phyloP scores from a whole-genome alignment of 2,888 invertebrate genomes.

The Clusia tigrina region DNA sequence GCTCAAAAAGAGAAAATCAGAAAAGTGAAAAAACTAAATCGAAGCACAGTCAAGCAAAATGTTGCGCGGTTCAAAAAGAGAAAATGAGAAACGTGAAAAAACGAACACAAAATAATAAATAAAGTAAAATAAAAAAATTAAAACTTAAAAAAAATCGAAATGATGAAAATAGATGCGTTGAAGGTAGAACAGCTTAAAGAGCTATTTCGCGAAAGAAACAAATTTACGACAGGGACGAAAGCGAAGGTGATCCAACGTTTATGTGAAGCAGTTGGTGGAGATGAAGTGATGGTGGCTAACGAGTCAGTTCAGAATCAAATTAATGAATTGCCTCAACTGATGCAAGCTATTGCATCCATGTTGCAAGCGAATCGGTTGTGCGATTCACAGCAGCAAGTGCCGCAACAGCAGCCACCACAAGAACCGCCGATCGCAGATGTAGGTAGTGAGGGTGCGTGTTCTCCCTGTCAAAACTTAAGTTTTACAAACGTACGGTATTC shows the following conservation, averaged over 20 bases:
- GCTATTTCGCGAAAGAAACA: no score
- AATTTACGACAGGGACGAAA: constrained; percentile 10
- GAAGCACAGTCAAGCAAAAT: no score
- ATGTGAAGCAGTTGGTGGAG: background rate
- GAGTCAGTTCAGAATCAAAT: constrained; percentile 17
- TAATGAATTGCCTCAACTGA: constrained; percentile 12
- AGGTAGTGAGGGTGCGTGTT: constrained; percentile 7
- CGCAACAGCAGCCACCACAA: background rate
- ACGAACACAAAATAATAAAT: no score
- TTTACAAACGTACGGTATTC: constrained; percentile 13
- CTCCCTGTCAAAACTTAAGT: constrained; percentile 13
- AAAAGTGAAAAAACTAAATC: no score
- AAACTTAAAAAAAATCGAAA: no score
- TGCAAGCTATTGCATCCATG: constrained; percentile 11
- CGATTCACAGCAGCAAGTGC: background rate
- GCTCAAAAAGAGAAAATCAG: no score
- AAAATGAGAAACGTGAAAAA: no score
- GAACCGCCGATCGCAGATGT: background rate
- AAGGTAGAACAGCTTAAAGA: no score
- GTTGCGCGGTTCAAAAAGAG: no score
- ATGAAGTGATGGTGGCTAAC: constrained; percentile 8
- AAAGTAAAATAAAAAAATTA: no score
- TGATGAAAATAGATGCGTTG: no score
- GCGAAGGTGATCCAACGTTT: constrained; percentile 15
- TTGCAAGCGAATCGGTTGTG: background rate